Conservation (phyloP, 2,888 invertebrate genomes). For the Drosophila conformis region DNA sequence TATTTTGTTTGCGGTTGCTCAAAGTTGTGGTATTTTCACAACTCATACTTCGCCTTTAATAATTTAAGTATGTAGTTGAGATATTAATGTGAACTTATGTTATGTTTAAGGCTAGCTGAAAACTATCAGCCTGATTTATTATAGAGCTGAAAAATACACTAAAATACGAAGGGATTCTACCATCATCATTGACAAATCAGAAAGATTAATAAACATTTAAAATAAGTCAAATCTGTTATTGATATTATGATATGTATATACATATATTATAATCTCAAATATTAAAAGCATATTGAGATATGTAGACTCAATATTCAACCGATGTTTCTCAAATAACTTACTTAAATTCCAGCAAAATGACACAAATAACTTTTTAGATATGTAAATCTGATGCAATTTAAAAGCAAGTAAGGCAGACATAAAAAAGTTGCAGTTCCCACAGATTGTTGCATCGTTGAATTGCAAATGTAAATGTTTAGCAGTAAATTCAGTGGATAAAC, state of each 20-base stretch:
- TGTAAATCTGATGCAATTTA: not conserved
- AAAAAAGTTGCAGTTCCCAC: conserved; percentile 5
- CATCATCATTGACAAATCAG: not conserved
- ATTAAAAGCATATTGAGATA: not conserved
- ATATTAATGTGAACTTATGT: not conserved
- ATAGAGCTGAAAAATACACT: not conserved
- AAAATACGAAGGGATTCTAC: not conserved
- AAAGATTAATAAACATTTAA: not conserved
- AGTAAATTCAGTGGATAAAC: conserved; percentile 28
- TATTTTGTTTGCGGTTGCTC: conserved; percentile 20
- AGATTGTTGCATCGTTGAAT: conserved; percentile 21
- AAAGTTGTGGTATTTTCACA: not conserved
- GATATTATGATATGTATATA: too few relatives aligned
- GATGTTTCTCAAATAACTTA: not conserved
- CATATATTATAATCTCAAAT: too few relatives aligned
- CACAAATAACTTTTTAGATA: not conserved
- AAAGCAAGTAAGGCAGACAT: not conserved
- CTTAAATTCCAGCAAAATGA: too few relatives aligned
- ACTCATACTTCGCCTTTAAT: not conserved
- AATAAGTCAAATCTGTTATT: not conserved
- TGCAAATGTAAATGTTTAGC: conserved; percentile 35
- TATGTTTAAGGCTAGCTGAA: not conserved
- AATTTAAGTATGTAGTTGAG: not conserved
- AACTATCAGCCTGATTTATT: not conserved
- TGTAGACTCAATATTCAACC: not conserved